A percentile compares a stretch with the other conserved stretches of the same genome.
phyloP scores from a whole-genome alignment of 2,113 vertebrate genomes.

The Rhea americana region DNA sequence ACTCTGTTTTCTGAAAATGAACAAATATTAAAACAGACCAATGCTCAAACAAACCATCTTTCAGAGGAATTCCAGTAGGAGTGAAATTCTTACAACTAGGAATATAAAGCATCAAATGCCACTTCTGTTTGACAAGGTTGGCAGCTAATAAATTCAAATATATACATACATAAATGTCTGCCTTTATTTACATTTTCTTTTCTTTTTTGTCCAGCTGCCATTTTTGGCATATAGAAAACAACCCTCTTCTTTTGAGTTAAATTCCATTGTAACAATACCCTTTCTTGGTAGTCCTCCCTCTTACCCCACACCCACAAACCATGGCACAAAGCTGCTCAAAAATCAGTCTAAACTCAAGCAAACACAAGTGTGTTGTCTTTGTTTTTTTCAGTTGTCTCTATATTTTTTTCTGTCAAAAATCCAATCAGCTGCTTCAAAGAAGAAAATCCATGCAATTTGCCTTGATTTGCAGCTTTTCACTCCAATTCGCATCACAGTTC shows the following conservation, averaged over 20 bases:
- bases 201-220: constrained; percentile 37
- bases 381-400: neutral
- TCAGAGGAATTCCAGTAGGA: constrained; percentile 54
- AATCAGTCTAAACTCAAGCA: neutral
- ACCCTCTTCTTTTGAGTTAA: constrained; percentile 32
- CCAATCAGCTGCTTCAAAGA: neutral
- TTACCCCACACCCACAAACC: constrained; percentile 45
- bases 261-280: constrained; percentile 52
- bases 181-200: constrained; percentile 53
- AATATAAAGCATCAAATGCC: constrained; percentile 38
- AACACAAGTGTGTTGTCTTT: constrained; percentile 32
- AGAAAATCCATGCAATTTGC: neutral
- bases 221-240: constrained; percentile 55
- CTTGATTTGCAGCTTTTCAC: neutral
- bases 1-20: constrained; percentile 8
- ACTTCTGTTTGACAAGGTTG: constrained; percentile 15
- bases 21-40: neutral
- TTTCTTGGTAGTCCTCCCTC: constrained; percentile 25
- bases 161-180: constrained; percentile 19
- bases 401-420: neutral
- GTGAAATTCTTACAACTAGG: neutral
- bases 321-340: constrained; percentile 11
- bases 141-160: constrained; percentile 58
- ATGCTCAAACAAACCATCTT: neutral
- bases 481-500: neutral